These are phyloP conservation scores for Battus philenor DNA, from an alignment of 1,140 invertebrate genomes.

Conservation along the genomic window DNA sequence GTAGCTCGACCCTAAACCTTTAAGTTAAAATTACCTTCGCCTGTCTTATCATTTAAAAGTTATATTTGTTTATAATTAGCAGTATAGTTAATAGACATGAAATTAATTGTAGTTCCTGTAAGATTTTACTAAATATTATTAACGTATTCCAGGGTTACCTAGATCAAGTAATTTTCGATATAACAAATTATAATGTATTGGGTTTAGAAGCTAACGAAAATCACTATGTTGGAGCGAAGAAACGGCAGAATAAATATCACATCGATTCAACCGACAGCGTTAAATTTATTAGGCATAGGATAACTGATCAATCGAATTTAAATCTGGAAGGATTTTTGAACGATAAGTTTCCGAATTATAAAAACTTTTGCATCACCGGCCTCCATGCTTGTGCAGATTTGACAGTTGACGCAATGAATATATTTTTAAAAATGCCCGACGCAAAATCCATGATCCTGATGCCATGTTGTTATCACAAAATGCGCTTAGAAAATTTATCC, in stretches of 20 bases:
- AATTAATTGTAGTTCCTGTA: too few relatives aligned
- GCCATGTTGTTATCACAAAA: constrained; percentile 92
- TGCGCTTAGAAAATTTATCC: constrained; percentile 38
- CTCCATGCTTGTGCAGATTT: constrained; percentile 92
- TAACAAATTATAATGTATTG: constrained; percentile 80
- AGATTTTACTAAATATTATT: neutral
- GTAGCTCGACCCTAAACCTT: too few relatives aligned
- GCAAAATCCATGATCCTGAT: constrained; percentile 82
- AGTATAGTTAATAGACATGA: too few relatives aligned
- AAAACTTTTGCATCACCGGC: constrained; percentile 48
- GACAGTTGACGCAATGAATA: constrained; percentile 81
- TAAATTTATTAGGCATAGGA: constrained; percentile 77
- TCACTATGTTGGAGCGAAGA: constrained; percentile 80
- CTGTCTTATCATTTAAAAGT: too few relatives aligned
- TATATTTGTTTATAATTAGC: too few relatives aligned
- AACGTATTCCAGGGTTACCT: constrained; percentile 81
- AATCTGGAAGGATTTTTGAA: constrained; percentile 65
- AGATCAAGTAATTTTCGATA: constrained; percentile 81
- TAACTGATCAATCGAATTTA: constrained; percentile 71
- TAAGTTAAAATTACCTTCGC: too few relatives aligned
- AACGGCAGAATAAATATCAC: constrained; percentile 78
- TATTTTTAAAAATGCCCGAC: constrained; percentile 80
- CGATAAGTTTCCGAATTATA: constrained; percentile 48
- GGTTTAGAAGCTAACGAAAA: constrained; percentile 82
- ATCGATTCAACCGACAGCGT: constrained; percentile 72